A percentile compares a stretch with the other conserved stretches of the same genome.
Conservation (phyloP, 2,113 vertebrate genomes). For the Arenaria interpres region DNA sequence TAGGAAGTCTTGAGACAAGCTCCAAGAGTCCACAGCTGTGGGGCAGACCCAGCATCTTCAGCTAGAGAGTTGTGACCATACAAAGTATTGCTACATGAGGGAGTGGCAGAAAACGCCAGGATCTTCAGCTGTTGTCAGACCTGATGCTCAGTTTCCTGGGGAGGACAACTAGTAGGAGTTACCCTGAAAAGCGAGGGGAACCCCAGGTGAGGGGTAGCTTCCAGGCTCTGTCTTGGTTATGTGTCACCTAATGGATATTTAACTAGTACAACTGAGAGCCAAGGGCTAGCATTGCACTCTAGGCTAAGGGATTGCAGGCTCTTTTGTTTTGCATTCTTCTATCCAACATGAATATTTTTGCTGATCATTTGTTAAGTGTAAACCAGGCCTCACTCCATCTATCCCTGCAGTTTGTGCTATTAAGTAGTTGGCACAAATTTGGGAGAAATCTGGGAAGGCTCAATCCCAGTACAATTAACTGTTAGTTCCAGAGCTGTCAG, state of each 20-base stretch:
- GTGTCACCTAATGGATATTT: not conserved
- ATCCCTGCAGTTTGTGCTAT: not conserved
- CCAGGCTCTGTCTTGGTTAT: not conserved
- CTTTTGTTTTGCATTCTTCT: not conserved
- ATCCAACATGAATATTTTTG: not conserved
- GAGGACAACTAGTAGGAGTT: not conserved
- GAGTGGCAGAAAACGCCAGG: not conserved
- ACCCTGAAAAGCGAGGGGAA: not conserved
- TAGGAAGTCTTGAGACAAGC: not conserved
- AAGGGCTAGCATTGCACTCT: not conserved
- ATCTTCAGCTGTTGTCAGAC: not conserved
- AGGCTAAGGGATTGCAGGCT: not conserved
- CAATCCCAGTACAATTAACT: not conserved
- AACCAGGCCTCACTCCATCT: not conserved
- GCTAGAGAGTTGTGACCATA: not conserved
- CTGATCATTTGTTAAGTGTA: not conserved
- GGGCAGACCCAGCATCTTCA: not conserved
- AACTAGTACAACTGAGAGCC: not conserved
- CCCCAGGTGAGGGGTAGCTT: not conserved
- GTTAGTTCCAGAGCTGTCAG: slow-evolving; percentile 9
- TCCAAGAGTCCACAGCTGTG: not conserved
- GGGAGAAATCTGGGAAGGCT: slow-evolving; percentile 16
- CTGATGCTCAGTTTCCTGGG: not conserved
- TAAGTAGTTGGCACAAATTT: slow-evolving; percentile 18
- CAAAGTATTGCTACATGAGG: not conserved